phyloP scores from a whole-genome alignment of 2,113 vertebrate genomes.

The Calyptommatus sinebrachiatus region DNA sequence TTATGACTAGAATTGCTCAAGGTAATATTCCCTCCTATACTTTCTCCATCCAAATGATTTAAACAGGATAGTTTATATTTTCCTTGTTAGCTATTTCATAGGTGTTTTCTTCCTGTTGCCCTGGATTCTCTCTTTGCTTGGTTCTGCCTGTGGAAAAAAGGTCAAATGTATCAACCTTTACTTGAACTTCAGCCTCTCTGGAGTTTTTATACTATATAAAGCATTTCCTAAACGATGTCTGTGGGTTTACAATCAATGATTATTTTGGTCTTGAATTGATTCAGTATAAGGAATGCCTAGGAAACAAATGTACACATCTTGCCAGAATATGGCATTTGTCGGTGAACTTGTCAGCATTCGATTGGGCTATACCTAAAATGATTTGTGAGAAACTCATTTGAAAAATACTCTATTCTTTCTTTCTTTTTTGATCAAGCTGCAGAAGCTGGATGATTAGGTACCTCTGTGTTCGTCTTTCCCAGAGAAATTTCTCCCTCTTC shows the following conservation, averaged over 20 bases:
- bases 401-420: background rate
- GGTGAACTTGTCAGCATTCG: background rate
- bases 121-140: background rate
- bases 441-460: background rate
- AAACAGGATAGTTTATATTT: background rate
- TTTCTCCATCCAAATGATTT: background rate
- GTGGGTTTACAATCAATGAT: conserved; percentile 2
- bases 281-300: background rate
- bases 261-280: background rate
- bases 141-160: background rate
- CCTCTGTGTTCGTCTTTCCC: background rate
- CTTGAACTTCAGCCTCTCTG: background rate
- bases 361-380: background rate
- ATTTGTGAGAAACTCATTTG: background rate
- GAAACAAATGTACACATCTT: background rate
- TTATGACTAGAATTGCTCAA: background rate
- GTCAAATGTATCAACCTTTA: background rate
- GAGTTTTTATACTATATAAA: background rate
- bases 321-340: background rate
- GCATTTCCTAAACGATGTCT: background rate
- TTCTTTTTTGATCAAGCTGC: fast-evolving
- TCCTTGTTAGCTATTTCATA: background rate
- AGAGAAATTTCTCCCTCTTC: background rate
- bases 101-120: background rate
- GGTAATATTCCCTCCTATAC: background rate